Base-by-base conservation (phyloP, 2,888 invertebrate genomes). In the Tenodera sinensis region DNA sequence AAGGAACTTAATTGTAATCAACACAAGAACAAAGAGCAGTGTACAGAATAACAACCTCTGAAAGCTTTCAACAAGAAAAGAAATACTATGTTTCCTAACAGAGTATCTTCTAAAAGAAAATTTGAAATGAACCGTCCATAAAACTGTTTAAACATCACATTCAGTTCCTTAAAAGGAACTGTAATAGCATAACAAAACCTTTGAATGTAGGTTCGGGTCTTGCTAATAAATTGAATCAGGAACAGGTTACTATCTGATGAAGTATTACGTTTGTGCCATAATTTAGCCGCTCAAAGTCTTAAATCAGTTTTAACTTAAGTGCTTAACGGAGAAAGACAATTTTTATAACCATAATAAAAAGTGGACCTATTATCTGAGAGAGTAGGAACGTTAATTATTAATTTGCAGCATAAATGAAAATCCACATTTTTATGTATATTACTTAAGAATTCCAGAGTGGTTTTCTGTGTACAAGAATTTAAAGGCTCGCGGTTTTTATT, bases 401-500 rank as follows among this genome's bases (percentile, higher is more conserved):
- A 87, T 87, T 87, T 87, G 83, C 34, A 87, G 82, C 83, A 87
- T 87, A 82, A 34, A 87, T 83, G 54, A 25, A 87, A 87, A 87
- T 83, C 87, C 87, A 87, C 87, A 87, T 87, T 83, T 87, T 87
- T 87, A 87, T 87, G 87, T 82, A 30, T 34, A 87, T 87, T 71
- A 71, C 54, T 71, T 34, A 27, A 7, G 83, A 42, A 87, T 87
- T 87, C 87, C 82, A 83, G 82, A 87, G 87, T 87, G 87, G 87
- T 87, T 87, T 87, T 87, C 34, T 87, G 42, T 83, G 87, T 83
- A 87, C 28, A 87, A 82, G 83, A 83, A 87, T 87, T 30, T 87
- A 20, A 71, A 71, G 54, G 54, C 4, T 8, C 54, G 15, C 54
- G 3, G 20, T 71, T 71, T 71, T 71, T 71, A 71, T 6, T 0